phyloP scores from a whole-genome alignment of 2,888 invertebrate species.

The Aphidoletes aphidimyza region DNA sequence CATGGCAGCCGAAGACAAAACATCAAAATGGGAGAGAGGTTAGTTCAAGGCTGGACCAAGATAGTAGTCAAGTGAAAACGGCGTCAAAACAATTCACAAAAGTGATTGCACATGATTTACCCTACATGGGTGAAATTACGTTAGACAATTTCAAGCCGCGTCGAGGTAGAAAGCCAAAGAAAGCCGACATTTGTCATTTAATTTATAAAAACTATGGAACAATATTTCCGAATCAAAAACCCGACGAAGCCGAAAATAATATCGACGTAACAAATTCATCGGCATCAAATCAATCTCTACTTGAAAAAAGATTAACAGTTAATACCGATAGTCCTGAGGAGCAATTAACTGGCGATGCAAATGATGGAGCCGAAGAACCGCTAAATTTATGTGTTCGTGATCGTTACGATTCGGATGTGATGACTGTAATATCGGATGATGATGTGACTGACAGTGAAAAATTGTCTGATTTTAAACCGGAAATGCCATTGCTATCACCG shows the following conservation, averaged over 20 bases:
- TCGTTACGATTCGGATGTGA: constrained; percentile 63
- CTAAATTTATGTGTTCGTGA: constrained; percentile 86
- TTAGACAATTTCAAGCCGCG: constrained; percentile 87
- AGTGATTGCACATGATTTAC: constrained; percentile 81
- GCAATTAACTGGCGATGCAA: constrained; percentile 62
- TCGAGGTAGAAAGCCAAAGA: constrained; percentile 88
- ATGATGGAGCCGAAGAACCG: constrained; percentile 70
- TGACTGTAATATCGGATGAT: constrained; percentile 57
- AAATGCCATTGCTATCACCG: constrained; percentile 61
- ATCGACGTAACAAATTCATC: constrained; percentile 68
- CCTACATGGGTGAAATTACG: constrained; percentile 94
- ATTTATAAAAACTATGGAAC: constrained; percentile 93
- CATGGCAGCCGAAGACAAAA: constrained; percentile 80
- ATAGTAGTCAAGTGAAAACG: constrained; percentile 59
- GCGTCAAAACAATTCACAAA: constrained; percentile 60
- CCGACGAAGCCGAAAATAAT: constrained; percentile 65
- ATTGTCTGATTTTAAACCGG: constrained; percentile 58
- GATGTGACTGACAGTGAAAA: constrained; percentile 59
- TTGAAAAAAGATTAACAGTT: constrained; percentile 74
- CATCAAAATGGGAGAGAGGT: constrained; percentile 71
- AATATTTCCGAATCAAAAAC: constrained; percentile 80
- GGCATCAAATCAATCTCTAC: constrained; percentile 75
- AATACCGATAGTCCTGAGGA: constrained; percentile 57
- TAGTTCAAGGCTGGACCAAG: constrained; percentile 61
- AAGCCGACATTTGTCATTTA: constrained; percentile 90